Evolutionary conservation across 1,140 invertebrate genomes (phyloP), one percentile per base, ranked within the genome.

Genomic region (Argopecten irradians): DNA sequence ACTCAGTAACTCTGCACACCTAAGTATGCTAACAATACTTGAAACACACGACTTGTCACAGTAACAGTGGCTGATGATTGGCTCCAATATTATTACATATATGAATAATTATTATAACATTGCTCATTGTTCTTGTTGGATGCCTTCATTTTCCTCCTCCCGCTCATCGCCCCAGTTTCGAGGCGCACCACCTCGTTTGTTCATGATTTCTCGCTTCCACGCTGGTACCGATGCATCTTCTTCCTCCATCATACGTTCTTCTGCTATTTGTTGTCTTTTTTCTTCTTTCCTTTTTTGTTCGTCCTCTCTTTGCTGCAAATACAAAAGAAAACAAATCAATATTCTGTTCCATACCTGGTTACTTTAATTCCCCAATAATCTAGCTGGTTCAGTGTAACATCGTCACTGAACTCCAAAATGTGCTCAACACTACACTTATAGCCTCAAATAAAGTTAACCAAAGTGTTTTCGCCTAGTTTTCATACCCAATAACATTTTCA

Each of bases 171-270:
- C 91, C 92, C 92, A 92, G 87, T 92, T 92, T 86, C 82, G 86
- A 87, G 84, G 90, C 86, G 41, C 88, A 86, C 91, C 91, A 33
- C 90, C 90, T 11, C 90, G 86, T 87, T 91, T 91, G 87, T 89
- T 89, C 92, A 92, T 92, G 39, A 92, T 91, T 86, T 92, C 92
- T 55, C 89, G 39, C 46, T 92, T 92, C 91, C 92, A 92, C 35
- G 36, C 90, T 46, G 90, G 91, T 34, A 91, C 82, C 16, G 90
- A 90, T 86, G 85, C 88, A 33, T 88, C 22, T 46, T 92, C 91
- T 84, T 90, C 87, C 16, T 91, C 89, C 84, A 89, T 88, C 36
- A 88, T 36, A 85, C 34, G 46, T 46, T 91, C 86, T 41, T 84
- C 83, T 84, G 91, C 91, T 43, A 89, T 86, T 83, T 92, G 89